Evolutionary conservation across 2,888 invertebrate genomes (phyloP), one percentile per base, ranked within the genome.

Genomic region (Stictocephala bisonia): DNA sequence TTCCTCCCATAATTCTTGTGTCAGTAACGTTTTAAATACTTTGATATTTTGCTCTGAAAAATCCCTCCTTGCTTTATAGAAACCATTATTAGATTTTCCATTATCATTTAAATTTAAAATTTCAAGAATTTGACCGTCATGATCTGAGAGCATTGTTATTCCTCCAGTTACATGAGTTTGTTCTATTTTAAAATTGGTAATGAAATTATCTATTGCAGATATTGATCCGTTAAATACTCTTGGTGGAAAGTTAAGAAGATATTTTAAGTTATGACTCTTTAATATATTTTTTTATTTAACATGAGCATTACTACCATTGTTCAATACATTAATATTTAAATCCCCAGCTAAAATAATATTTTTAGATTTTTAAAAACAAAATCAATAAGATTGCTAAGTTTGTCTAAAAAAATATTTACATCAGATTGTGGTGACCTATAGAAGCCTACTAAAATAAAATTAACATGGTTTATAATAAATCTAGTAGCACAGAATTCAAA

Each of bases 391-490:
- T 26, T 2, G n/a, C 26, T 51, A 26, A 51, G n/a, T 27, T 24
- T 51, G n/a, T 51, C 51, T 51, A 51, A 51, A 51, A 51, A 51
- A 2, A 24, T n/a, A 51, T 51, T 24, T 4, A 51, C 24, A 51
- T 51, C 24, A 15, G 22, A 3, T 13, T 27, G 24, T n/a, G 51
- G 51, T 51, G 51, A 24, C 27, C 51, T 24, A 13, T 51, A 51
- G 26, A 51, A 51, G 1, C 51, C 51, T 24, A 51, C 24, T 11
- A 51, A 48, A 18, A 48, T 48, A 48, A 48, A 48, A 22, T 2
- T 18, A 7, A 48, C 48, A 2, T 48, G 4, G 2, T 48, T 6
- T 6, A 48, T 18, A 48, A 48, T n/a, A n/a, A n/a, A n/a, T 13
- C 22, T 48, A 18, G 48, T 18, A 7, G 22, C 7, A 48, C 48